Evolutionary conservation across 1,140 invertebrate genomes (phyloP).

Genomic region (honey bee (Apis mellifera)): DNA sequence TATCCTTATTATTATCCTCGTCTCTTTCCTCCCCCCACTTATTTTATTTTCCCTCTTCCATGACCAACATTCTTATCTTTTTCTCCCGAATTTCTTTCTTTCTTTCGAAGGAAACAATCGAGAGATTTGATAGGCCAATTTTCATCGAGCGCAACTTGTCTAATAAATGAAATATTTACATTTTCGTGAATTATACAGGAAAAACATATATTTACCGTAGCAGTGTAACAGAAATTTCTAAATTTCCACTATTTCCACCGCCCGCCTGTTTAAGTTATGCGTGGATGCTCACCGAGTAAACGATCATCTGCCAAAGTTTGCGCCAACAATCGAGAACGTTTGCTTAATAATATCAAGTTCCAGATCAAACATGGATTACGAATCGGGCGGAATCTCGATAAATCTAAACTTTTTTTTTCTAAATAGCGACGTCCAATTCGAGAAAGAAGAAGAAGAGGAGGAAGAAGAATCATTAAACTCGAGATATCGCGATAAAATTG

Average conservation of each 20-base stretch:
- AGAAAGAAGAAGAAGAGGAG: background rate
- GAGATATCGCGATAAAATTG: background rate
- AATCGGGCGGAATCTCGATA: background rate
- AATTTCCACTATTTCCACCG: background rate
- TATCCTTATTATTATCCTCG: too few species aligned
- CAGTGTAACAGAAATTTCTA: background rate
- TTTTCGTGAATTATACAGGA: too few species aligned
- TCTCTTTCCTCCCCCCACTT: too few species aligned
- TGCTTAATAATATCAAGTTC: conserved; percentile 63
- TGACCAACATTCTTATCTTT: too few species aligned
- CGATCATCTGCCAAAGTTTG: conserved; percentile 67
- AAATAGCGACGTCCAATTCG: background rate
- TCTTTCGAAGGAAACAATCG: too few species aligned
- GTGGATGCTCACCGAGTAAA: conserved; percentile 72
- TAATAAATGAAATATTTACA: too few species aligned
- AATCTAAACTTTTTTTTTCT: too few species aligned
- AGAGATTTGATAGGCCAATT: too few species aligned
- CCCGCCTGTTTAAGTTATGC: conserved; percentile 73
- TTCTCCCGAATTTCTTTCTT: too few species aligned
- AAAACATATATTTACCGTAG: background rate
- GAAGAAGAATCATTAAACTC: background rate
- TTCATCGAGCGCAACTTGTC: too few species aligned
- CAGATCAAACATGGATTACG: conserved; percentile 1
- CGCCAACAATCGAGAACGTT: conserved; percentile 62
- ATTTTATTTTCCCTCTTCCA: too few species aligned